Percentiles rank a stretch among this genome's conserved stretches.
phyloP scores from a whole-genome alignment of 2,888 invertebrate species.

The Eilema sororculum region DNA sequence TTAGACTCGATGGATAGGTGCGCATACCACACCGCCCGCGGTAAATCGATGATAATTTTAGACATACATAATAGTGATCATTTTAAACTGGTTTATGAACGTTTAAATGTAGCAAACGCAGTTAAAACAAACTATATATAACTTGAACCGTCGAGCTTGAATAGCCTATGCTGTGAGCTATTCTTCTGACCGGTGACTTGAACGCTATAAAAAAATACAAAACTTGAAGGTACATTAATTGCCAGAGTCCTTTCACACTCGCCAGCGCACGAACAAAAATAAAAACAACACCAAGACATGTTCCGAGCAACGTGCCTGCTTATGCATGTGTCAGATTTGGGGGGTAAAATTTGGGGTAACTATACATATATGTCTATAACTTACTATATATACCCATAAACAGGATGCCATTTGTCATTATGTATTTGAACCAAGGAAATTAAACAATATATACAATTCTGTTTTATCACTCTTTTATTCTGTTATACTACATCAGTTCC shows the following conservation, averaged over 20 bases:
- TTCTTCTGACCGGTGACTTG: conserved; percentile 36
- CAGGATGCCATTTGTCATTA: no score
- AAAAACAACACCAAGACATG: conserved; percentile 57
- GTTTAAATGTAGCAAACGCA: conserved; percentile 21
- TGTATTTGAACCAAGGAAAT: no score
- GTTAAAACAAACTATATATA: conserved; percentile 41
- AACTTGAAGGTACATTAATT: conserved; percentile 56
- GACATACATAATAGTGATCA: conserved; percentile 33
- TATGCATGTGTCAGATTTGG: no score
- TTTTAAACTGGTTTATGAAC: conserved; percentile 31
- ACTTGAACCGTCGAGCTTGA: conserved; percentile 16
- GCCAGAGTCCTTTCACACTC: conserved; percentile 50
- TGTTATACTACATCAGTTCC: no score
- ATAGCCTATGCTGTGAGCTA: conserved; percentile 26
- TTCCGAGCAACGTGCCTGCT: conserved; percentile 55
- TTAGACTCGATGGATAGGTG: conserved; percentile 54
- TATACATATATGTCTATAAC: no score
- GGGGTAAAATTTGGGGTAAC: no score
- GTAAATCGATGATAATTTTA: conserved; percentile 54
- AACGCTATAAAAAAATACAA: conserved; percentile 39
- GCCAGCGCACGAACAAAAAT: conserved; percentile 53
- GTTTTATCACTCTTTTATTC: no score
- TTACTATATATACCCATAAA: no score
- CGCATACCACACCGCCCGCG: conserved; percentile 45
- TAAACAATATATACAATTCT: no score